Evolutionary conservation across 2,113 vertebrate species (phyloP).

Genomic region (Bettongia penicillata): DNA sequence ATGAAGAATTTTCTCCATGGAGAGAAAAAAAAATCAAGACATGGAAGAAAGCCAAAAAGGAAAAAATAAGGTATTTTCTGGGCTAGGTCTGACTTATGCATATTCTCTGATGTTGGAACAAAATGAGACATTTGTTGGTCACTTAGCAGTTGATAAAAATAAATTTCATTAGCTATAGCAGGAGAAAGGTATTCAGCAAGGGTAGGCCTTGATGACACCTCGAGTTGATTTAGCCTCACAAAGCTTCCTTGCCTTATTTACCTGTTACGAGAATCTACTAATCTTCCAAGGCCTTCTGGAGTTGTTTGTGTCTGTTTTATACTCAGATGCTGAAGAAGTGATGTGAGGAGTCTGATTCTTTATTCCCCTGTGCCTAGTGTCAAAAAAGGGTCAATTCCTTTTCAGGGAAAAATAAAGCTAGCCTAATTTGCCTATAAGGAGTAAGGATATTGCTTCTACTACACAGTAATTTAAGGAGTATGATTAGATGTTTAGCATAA

Average conservation of each 20-base stretch:
- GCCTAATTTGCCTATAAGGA: not conserved
- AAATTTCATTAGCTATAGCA: not conserved
- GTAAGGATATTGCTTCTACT: not conserved
- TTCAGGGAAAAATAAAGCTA: not conserved
- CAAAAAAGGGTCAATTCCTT: not conserved
- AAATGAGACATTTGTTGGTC: not conserved
- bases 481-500: not conserved
- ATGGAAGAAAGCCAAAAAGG: conserved; percentile 53
- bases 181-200: not conserved
- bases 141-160: not conserved
- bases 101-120: not conserved
- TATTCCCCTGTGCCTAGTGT: not conserved
- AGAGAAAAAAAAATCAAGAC: conserved; percentile 51
- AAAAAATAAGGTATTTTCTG: conserved; percentile 48
- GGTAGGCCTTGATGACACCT: not conserved
- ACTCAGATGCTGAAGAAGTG: not conserved
- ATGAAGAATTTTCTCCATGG: conserved; percentile 48
- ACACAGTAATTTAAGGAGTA: not conserved
- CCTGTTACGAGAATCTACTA: not conserved
- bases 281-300: not conserved
- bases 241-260: not conserved
- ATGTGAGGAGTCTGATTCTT: not conserved
- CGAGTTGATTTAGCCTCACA: not conserved
- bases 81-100: not conserved
- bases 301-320: not conserved